Percentiles rank a stretch among this genome's conserved stretches.
phyloP scores from a whole-genome alignment of 2,888 invertebrate species.

The Catocala fraxini region DNA sequence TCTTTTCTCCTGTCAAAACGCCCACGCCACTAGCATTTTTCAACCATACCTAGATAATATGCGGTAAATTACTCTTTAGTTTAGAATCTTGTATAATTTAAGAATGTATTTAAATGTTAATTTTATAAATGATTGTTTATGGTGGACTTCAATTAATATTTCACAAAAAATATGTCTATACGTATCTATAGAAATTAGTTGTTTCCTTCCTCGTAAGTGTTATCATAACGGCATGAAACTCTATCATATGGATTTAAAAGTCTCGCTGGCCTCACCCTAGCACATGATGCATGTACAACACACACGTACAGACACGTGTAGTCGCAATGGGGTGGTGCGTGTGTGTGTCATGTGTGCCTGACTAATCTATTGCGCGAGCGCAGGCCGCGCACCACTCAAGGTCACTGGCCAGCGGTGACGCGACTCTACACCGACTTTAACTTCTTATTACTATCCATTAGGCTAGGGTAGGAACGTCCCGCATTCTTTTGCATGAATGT shows the following conservation, averaged over 20 bases:
- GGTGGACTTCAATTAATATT: constrained; percentile 17
- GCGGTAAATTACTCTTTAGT: constrained; percentile 46
- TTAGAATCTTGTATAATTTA: constrained; percentile 40
- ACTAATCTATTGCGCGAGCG: constrained; percentile 77
- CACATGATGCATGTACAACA: constrained; percentile 34
- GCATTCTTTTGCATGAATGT: too few species aligned
- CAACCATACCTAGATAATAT: constrained; percentile 50
- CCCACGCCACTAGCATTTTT: constrained; percentile 63
- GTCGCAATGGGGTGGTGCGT: constrained; percentile 43
- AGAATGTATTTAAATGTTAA: constrained; percentile 18
- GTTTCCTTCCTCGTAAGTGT: not conserved
- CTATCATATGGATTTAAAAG: constrained; percentile 7
- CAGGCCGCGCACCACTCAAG: constrained; percentile 72
- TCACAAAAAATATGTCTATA: constrained; percentile 1
- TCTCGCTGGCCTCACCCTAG: constrained; percentile 50
- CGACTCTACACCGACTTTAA: constrained; percentile 75
- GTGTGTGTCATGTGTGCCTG: constrained; percentile 60
- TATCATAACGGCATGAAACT: not conserved
- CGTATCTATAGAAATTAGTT: not conserved
- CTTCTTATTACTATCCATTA: constrained; percentile 64
- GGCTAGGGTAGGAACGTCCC: constrained; percentile 31
- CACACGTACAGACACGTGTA: constrained; percentile 49
- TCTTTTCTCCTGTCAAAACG: constrained; percentile 71
- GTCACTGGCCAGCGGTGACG: constrained; percentile 79
- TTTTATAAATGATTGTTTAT: constrained; percentile 16